phyloP scores from a whole-genome alignment of 2,797 vertebrate genomes.

The Sitta carolinensis region DNA sequence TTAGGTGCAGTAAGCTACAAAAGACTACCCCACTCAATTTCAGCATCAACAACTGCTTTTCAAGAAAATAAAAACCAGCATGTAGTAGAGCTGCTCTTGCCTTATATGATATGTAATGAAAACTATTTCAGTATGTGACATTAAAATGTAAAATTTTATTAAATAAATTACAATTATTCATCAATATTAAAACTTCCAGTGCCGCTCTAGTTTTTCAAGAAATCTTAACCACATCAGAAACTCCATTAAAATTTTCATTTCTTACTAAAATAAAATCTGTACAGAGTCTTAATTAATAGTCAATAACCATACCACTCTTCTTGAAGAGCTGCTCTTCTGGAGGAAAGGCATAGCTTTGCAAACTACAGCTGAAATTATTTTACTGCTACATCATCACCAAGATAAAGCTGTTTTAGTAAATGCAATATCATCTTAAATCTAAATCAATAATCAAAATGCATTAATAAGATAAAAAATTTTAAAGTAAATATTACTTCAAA shows the following conservation, averaged over 20 bases:
- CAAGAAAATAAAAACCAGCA: background rate
- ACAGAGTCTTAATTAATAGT: background rate
- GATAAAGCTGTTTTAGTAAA: background rate
- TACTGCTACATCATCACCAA: background rate
- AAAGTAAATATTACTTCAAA: background rate
- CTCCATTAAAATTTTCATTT: background rate
- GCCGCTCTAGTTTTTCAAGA: background rate
- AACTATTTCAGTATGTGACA: background rate
- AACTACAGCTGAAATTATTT: background rate
- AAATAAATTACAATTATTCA: background rate
- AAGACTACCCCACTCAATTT: constrained; percentile 72
- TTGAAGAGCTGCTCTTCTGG: background rate
- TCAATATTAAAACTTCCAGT: background rate
- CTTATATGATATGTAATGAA: background rate
- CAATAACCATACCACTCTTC: background rate
- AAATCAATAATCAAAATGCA: constrained; percentile 6
- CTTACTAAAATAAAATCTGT: background rate
- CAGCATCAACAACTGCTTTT: constrained; percentile 67
- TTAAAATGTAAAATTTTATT: background rate
- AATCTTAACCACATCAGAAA: background rate
- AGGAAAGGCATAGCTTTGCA: background rate
- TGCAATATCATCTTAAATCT: background rate
- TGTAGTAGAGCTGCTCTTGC: background rate
- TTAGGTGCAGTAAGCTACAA: background rate
- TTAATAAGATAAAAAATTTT: background rate